These are phyloP conservation scores for Nomia melanderi DNA, from an alignment of 1,140 invertebrate genomes.

Conservation along the genomic window DNA sequence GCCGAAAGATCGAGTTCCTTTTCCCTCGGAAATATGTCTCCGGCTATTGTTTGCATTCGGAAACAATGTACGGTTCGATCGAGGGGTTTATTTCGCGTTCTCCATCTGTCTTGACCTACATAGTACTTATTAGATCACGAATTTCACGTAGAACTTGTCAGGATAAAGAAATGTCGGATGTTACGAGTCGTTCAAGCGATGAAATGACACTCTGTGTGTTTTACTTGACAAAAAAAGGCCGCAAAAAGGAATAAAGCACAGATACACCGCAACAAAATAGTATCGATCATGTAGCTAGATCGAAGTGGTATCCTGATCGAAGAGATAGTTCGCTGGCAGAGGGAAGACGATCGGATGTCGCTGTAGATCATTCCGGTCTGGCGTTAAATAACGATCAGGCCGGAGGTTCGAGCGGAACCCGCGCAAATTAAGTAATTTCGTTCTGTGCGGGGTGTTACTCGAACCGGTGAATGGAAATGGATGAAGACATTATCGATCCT, in stretches of 20 bases:
- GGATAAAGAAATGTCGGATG: no score
- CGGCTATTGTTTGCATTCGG: not conserved
- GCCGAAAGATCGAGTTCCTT: not conserved
- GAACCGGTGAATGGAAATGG: slow-evolving; percentile 4
- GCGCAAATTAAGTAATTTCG: slow-evolving; percentile 32
- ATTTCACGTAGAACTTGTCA: no score
- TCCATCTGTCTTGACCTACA: no score
- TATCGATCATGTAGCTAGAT: not conserved
- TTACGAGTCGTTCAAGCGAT: no score
- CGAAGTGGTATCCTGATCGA: not conserved
- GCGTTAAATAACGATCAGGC: slow-evolving; percentile 10
- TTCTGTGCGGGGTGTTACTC: slow-evolving; percentile 20
- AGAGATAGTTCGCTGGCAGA: not conserved
- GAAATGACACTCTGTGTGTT: no score
- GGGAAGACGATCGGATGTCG: slow-evolving; percentile 1
- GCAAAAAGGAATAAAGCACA: no score
- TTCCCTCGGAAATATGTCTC: not conserved
- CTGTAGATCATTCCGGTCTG: slow-evolving; percentile 2
- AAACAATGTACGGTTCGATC: no score
- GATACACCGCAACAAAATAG: no score
- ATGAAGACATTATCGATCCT: slow-evolving; percentile 40
- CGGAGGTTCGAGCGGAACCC: not conserved
- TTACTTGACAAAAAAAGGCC: no score
- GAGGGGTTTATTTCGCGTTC: no score
- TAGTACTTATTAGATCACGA: no score